Conservation (phyloP, 2,888 invertebrate genomes). For the Diplazon laetatorius region DNA sequence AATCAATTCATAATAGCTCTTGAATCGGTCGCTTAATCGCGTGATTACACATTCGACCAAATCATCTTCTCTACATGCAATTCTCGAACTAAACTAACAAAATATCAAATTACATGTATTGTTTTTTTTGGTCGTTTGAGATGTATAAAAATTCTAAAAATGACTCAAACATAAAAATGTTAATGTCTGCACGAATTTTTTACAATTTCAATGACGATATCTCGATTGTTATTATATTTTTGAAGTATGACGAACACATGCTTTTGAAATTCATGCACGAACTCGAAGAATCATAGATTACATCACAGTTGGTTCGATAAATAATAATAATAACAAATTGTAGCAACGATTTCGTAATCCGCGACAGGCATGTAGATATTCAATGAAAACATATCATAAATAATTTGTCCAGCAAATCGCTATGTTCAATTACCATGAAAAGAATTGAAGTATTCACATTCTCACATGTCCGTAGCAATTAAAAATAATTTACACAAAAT, state of each 20-base stretch:
- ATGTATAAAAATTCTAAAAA: constrained; percentile 2
- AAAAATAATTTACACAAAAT: no score
- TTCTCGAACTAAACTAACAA: no score
- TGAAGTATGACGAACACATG: neutral
- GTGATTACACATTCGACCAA: neutral
- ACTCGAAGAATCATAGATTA: neutral
- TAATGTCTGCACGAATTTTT: neutral
- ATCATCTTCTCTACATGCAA: no score
- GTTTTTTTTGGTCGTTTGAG: no score
- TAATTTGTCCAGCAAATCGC: no score
- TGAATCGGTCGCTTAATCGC: neutral
- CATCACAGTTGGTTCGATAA: neutral
- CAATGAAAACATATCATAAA: no score
- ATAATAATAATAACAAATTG: no score
- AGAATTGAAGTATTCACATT: no score
- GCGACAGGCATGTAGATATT: no score
- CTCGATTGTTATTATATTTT: neutral
- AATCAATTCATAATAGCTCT: neutral
- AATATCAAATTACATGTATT: no score
- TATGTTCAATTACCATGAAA: no score
- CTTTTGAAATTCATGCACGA: neutral
- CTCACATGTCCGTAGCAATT: no score
- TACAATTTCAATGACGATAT: neutral
- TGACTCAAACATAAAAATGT: constrained; percentile 19
- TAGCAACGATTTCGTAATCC: neutral